Percentiles rank a stretch among this genome's conserved stretches.
Conservation (phyloP, 2,797 vertebrate species). For the Argyrosomus regius region DNA sequence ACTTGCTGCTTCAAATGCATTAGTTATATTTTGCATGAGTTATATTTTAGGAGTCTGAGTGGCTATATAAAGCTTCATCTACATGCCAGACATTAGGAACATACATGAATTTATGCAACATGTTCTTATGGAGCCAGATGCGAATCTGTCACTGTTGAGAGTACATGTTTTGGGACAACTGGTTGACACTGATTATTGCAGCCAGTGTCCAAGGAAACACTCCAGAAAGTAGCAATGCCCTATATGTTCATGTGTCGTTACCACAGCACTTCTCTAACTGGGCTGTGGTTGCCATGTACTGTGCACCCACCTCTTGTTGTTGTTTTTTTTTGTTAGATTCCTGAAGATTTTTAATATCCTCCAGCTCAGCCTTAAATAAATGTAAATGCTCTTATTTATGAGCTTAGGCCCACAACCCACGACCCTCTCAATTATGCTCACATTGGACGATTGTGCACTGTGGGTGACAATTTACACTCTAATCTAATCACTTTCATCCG, state of each 20-base stretch:
- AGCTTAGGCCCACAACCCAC: neutral
- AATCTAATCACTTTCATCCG: no score
- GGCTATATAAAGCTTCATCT: neutral
- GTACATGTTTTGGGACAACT: neutral
- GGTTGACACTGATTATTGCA: slow-evolving; percentile 10
- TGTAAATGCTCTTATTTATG: neutral
- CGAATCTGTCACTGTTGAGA: slow-evolving; percentile 20
- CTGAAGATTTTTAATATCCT: neutral
- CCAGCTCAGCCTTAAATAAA: neutral
- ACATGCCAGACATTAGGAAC: slow-evolving; percentile 24
- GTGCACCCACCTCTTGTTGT: no score
- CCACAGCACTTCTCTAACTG: neutral
- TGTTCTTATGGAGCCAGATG: slow-evolving; percentile 27
- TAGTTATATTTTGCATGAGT: neutral
- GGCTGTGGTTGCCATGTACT: no score
- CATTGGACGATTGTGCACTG: neutral
- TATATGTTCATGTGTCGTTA: neutral
- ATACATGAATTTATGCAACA: slow-evolving; percentile 32
- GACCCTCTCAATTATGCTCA: neutral
- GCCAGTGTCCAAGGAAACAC: neutral
- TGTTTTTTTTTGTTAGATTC: no score
- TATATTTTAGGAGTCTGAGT: neutral
- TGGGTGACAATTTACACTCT: neutral
- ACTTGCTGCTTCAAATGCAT: neutral
- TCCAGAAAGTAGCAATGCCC: neutral